Percentiles rank a stretch among this genome's conserved stretches.
phyloP scores from a whole-genome alignment of 2,797 vertebrate genomes.

The Chelidonichthys spinosus region DNA sequence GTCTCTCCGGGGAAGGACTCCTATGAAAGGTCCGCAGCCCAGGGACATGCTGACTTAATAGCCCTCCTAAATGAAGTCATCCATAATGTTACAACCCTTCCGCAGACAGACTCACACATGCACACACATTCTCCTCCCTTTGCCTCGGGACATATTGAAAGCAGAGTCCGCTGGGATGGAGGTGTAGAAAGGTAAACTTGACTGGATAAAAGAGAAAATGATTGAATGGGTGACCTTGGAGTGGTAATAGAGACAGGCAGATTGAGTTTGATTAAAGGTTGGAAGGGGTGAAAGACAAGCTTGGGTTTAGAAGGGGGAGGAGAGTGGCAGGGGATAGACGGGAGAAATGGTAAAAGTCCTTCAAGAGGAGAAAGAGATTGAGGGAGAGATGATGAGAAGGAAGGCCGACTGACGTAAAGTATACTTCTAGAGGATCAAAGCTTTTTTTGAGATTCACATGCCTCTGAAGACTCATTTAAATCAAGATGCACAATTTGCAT shows the following conservation, averaged over 20 bases:
- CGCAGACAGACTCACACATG: slow-evolving; percentile 31
- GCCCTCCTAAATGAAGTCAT: slow-evolving; percentile 80
- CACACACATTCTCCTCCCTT: slow-evolving; percentile 42
- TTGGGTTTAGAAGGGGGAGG: slow-evolving; percentile 5
- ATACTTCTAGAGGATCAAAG: slow-evolving; percentile 10
- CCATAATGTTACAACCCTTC: slow-evolving; percentile 72
- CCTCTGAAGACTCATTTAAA: slow-evolving; percentile 50
- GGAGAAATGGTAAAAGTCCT: slow-evolving; percentile 28
- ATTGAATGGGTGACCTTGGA: slow-evolving; percentile 71
- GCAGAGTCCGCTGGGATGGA: slow-evolving; percentile 49
- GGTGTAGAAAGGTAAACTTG: slow-evolving; percentile 60
- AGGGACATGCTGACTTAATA: slow-evolving; percentile 81
- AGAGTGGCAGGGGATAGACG: slow-evolving; percentile 30
- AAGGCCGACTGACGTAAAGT: slow-evolving; percentile 1
- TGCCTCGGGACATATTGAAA: slow-evolving; percentile 59
- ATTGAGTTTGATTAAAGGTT: slow-evolving; percentile 71
- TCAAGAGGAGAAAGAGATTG: slow-evolving; percentile 15
- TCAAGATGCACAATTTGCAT: slow-evolving; percentile 60
- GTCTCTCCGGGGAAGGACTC: slow-evolving; percentile 58
- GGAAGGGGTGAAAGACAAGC: slow-evolving; percentile 38
- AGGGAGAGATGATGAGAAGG: slow-evolving; percentile 7
- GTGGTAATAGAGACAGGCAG: slow-evolving; percentile 39
- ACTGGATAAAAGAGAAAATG: slow-evolving; percentile 59
- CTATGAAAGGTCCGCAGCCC: slow-evolving; percentile 72
- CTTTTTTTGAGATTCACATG: slow-evolving; percentile 15